Conservation (phyloP, 2,113 vertebrate species). For the Sapayoa aenigma region DNA sequence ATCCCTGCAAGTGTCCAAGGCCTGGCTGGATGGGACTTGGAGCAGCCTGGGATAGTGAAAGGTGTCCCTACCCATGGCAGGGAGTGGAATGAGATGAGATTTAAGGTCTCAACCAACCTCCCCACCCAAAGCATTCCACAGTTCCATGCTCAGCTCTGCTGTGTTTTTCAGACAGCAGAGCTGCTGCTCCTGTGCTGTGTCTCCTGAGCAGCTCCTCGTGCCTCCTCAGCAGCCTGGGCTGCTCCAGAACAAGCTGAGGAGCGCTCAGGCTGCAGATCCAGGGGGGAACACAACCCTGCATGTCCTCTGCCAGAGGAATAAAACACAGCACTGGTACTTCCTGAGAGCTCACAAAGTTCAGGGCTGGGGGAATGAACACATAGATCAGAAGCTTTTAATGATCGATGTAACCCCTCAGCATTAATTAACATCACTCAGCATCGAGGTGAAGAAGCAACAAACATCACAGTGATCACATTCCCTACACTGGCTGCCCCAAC, state of each 20-base stretch:
- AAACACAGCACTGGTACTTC: background rate
- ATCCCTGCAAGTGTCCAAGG: background rate
- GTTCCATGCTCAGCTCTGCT: background rate
- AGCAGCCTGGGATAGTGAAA: background rate
- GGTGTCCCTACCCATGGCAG: background rate
- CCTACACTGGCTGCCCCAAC: background rate
- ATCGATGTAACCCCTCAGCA: background rate
- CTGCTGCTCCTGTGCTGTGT: background rate
- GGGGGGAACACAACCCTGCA: background rate
- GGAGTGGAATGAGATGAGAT: background rate
- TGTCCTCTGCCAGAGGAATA: background rate
- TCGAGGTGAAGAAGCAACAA: background rate
- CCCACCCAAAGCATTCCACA: background rate
- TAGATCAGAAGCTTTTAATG: background rate
- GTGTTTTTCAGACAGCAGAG: background rate
- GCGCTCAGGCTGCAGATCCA: background rate
- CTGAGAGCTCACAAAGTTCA: background rate
- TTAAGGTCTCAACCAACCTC: background rate
- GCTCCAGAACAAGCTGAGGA: rapidly evolving
- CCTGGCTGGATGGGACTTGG: background rate
- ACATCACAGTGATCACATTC: background rate
- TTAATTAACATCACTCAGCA: background rate
- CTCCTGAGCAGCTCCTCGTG: rapidly evolving
- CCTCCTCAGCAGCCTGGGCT: background rate
- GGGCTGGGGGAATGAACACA: background rate